Base-by-base conservation (phyloP, 2,888 invertebrate species). In the Trissonchulus latispiculum region DNA sequence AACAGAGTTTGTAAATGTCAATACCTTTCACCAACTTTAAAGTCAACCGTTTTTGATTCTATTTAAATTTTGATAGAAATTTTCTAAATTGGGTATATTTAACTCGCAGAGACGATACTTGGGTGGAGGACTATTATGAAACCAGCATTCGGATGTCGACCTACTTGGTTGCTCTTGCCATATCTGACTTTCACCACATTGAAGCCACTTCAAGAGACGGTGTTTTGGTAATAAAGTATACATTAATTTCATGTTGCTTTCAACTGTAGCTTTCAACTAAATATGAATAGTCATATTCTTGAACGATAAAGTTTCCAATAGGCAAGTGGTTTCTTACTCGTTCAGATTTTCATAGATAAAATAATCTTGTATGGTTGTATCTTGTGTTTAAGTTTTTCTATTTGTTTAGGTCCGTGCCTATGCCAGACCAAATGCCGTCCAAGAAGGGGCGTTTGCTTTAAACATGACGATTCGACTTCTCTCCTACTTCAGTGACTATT, bases 131-230 rank as follows among this genome's bases (percentile, higher is more conserved):
- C 66, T 64, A 64, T 64, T 64, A 64, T 74, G 78, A 81, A 64
- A 75, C 76, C 32, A 82, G 81, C 31, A 82, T 84, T 1, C 79
- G 79, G 83, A 93, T 93, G 92, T 89, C 92, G 74, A 92, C 93
- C 0, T 93, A 93, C 83, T 85, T 93, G 8, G 90, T 92, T 77
- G 91, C 92, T 0, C 88, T 93, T 77, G 89, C 92, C 0, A 90
- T 93, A 0, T 92, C 92, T 81, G 91, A 93, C 76, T 90, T 89
- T n/a, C 66, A 64, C 8, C 28, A 32, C n/a, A 15, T 32, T 8
- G 66, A 64, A 8, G 32, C 32, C 35, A 28, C 28, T 8, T 32
- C 66, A 29, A 8, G 66, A n/a, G 31, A 29, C 31, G 66, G 66
- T 15, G 35, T 64, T n/a, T 15, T 15, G 66, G 66, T 64, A 64